Evolutionary conservation across 2,888 invertebrate species (phyloP), one percentile per base, ranked within the genome.

Genomic region (Cheilosia soror): DNA sequence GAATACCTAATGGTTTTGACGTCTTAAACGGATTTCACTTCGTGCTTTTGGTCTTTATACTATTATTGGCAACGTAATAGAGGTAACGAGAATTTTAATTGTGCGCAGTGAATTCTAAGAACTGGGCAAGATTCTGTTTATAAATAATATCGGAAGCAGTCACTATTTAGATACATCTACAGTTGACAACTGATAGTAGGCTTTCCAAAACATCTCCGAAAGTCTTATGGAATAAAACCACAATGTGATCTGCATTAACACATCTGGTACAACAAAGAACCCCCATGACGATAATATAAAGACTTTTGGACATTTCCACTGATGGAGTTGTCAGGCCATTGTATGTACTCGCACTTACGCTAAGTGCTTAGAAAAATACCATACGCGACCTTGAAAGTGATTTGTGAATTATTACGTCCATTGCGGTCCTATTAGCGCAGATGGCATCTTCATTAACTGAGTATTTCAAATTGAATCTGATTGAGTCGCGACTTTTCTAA

Each of bases 1-100:
- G 84, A 76, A 80, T 80, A 76, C 71, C 49, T 66, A 66, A 60
- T 55, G 65, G 42, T 33, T 55, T 68, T 47, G 77, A 53, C 71
- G 53, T 27, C 25, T 65, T 37, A 58, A 82, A 71, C 3, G 51
- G 37, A 65, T 47, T 77, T 82, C 44, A 71, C 49, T 68, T 73
- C 63, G 20, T 53, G 42, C 37, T 15, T 60, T 47, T 25, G 44
- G 31, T 75, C 57, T 66, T 69, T 25, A 11, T 25, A 20, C 11
- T 27, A 1, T 49, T 4, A 15, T 20, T 11, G 27, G 0, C 51
- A 40, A 62, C 20, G 15, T 20, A 0, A 37, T 37, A 42, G n/a
- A 11, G n/a, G 53, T 62, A 27, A 60, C 42, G 51, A 33, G 37
- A 37, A 0, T 37, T 72, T 73, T 33, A 15, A 27, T 63, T 33